Percentiles rank a stretch among this genome's conserved stretches.
Evolutionary conservation across 2,797 vertebrate genomes (phyloP).

Genomic region (Phataginus tricuspis): DNA sequence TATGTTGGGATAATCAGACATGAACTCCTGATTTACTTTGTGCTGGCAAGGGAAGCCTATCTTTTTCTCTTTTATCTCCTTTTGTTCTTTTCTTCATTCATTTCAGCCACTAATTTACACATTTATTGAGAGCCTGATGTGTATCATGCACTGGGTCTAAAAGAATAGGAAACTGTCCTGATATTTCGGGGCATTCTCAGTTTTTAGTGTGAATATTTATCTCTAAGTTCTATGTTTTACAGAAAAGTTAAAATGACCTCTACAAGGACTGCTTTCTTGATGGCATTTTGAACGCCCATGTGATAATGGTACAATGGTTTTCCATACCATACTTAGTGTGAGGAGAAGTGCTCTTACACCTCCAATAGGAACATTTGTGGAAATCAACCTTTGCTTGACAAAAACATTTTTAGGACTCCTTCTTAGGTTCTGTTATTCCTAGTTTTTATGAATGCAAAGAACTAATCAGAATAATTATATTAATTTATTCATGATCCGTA

Average conservation of each 20-base stretch:
- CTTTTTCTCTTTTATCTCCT: background rate
- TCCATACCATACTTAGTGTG: background rate
- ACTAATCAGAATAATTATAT: conserved; percentile 48
- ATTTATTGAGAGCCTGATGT: background rate
- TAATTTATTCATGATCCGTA: conserved; percentile 58
- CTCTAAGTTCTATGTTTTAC: background rate
- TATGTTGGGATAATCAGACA: background rate
- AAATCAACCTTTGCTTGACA: conserved; percentile 27
- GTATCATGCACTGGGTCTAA: background rate
- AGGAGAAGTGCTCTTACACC: background rate
- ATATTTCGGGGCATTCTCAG: background rate
- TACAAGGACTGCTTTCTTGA: background rate
- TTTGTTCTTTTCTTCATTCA: background rate
- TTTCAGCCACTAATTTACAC: background rate
- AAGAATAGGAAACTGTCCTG: background rate
- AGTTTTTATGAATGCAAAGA: conserved; percentile 2
- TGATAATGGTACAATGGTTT: background rate
- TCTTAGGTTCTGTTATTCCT: background rate
- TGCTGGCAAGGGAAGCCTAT: background rate
- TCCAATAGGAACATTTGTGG: background rate
- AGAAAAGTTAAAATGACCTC: background rate
- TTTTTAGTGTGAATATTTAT: background rate
- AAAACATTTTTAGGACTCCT: background rate
- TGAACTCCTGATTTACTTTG: background rate
- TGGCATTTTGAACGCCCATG: background rate